phyloP scores from a whole-genome alignment of 2,888 invertebrate genomes.

The Eremobia ochroleuca region DNA sequence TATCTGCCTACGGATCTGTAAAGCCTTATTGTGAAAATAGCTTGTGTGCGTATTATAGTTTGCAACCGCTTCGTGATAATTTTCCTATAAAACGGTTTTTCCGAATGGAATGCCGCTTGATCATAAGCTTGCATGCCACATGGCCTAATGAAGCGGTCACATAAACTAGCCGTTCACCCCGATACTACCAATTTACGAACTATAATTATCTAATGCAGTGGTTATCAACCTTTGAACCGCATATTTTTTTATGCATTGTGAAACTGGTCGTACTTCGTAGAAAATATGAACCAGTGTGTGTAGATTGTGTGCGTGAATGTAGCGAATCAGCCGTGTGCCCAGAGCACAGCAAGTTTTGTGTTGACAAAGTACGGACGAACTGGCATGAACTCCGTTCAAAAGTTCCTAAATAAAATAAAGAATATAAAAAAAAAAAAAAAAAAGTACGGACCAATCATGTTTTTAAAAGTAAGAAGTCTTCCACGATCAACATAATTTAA shows the following conservation, averaged over 20 bases:
- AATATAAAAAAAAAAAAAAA: no score
- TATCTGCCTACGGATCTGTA: not conserved
- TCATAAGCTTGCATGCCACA: constrained; percentile 44
- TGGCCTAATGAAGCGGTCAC: constrained; percentile 60
- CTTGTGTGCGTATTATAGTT: not conserved
- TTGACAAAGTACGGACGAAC: not conserved
- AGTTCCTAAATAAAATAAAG: no score
- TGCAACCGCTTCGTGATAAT: not conserved
- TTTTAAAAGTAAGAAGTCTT: not conserved
- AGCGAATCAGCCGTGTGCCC: not conserved
- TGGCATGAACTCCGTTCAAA: no score
- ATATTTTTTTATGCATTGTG: not conserved
- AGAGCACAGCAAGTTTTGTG: not conserved
- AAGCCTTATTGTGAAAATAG: not conserved
- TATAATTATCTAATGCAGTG: constrained; percentile 48
- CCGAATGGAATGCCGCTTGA: constrained; percentile 18
- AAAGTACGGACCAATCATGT: no score
- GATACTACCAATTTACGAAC: constrained; percentile 56
- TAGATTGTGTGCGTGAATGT: no score
- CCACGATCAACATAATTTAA: not conserved
- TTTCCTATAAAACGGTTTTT: constrained; percentile 28
- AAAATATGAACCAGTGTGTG: not conserved
- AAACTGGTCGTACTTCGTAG: not conserved
- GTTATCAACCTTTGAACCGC: constrained; percentile 21
- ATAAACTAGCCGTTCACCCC: constrained; percentile 36